Evolutionary conservation across 2,888 invertebrate species (phyloP).

Genomic region (Choreutis nemorana): DNA sequence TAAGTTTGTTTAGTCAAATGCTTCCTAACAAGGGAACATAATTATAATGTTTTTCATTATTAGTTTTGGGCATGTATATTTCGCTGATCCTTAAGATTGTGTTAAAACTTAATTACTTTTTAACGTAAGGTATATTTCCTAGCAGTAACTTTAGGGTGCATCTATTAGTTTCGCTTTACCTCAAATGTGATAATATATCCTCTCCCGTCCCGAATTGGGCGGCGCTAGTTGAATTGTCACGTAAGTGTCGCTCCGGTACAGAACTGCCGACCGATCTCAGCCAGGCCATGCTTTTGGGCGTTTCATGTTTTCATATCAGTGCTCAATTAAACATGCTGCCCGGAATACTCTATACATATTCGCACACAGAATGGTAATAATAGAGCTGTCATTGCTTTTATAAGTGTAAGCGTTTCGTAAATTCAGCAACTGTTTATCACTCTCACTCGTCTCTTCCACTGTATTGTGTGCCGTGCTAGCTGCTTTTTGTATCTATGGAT

Average conservation of each 20-base stretch:
- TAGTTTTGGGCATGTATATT: constrained; percentile 64
- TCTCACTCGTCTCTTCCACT: constrained; percentile 64
- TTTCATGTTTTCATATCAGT: constrained; percentile 29
- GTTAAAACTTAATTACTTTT: constrained; percentile 31
- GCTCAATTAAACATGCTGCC: constrained; percentile 32
- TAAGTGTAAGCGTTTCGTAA: constrained; percentile 63
- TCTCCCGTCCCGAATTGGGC: constrained; percentile 38
- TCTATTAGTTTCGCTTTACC: constrained; percentile 58
- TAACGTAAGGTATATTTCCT: constrained; percentile 37
- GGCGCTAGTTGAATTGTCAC: too few relatives aligned
- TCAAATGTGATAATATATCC: constrained; percentile 40
- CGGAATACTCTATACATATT: constrained; percentile 26
- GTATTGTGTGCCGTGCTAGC: constrained; percentile 65
- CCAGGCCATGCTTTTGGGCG: too few relatives aligned
- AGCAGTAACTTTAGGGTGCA: constrained; percentile 52
- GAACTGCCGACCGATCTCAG: too few relatives aligned
- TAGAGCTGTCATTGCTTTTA: constrained; percentile 66
- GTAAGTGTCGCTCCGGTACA: too few relatives aligned
- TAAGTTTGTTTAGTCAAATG: constrained; percentile 45
- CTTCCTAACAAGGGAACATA: constrained; percentile 63
- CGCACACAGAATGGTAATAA: constrained; percentile 64
- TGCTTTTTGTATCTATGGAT: constrained; percentile 66
- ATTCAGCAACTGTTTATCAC: constrained; percentile 61
- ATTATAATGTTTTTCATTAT: constrained; percentile 45
- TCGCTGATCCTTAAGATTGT: constrained; percentile 51